A percentile compares a stretch with the other conserved stretches of the same genome.
phyloP scores from a whole-genome alignment of 2,888 invertebrate genomes.

The Andrena chrysosceles region DNA sequence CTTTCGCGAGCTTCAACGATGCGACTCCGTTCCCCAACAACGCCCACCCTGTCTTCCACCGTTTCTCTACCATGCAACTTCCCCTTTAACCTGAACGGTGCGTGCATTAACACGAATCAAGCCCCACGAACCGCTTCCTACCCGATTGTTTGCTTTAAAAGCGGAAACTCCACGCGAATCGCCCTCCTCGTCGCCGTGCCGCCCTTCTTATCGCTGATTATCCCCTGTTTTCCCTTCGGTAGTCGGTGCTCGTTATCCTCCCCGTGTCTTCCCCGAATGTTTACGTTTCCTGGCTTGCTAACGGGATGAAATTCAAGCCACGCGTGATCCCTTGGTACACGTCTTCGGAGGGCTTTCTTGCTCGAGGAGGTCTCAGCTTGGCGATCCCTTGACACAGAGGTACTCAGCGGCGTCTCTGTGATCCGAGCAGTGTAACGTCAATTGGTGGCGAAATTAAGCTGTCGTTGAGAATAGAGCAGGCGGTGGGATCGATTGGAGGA shows the following conservation, averaged over 20 bases:
- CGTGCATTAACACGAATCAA: constrained; percentile 48
- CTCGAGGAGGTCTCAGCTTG: no score
- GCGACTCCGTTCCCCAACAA: not conserved
- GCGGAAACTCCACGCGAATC: constrained; percentile 27
- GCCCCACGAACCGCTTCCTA: constrained; percentile 42
- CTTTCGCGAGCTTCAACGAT: constrained; percentile 8
- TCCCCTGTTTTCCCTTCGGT: constrained; percentile 11
- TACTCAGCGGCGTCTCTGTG: not conserved
- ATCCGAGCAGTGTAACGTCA: not conserved
- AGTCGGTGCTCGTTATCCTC: constrained; percentile 7
- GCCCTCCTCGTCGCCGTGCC: not conserved
- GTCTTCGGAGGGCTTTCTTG: not conserved
- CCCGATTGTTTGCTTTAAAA: constrained; percentile 52
- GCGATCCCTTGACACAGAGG: no score
- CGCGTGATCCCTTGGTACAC: not conserved
- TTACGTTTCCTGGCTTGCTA: not conserved
- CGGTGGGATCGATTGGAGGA: not conserved
- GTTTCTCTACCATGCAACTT: constrained; percentile 10
- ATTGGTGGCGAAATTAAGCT: not conserved
- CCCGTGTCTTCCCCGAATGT: not conserved
- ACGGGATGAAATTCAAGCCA: constrained; percentile 5
- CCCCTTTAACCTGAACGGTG: constrained; percentile 13
- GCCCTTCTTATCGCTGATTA: constrained; percentile 35
- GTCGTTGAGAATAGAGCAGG: not conserved
- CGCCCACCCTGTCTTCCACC: not conserved